Evolutionary conservation across 2,113 vertebrate genomes (phyloP).

Genomic region (Numida meleagris): DNA sequence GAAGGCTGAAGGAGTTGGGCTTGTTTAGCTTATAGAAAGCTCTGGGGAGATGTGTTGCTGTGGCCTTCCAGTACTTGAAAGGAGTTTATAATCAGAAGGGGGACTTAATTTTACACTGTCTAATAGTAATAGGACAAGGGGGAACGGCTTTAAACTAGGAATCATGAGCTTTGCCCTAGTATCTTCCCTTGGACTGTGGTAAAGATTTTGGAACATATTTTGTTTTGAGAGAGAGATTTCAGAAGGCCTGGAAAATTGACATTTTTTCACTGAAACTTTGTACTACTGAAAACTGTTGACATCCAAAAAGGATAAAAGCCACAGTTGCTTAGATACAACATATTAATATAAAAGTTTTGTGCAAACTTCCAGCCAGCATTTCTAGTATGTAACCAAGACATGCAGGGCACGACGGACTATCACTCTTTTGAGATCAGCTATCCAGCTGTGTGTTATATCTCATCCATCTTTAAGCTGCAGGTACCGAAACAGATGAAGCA

Average conservation of each 20-base stretch:
- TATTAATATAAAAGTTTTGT: neutral
- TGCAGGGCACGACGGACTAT: neutral
- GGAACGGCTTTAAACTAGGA: neutral
- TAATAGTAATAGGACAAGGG: too few relatives aligned
- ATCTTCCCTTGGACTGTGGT: neutral
- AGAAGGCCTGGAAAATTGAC: neutral
- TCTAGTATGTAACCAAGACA: neutral
- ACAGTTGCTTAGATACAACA: neutral
- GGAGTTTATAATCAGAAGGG: too few relatives aligned
- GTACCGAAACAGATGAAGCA: conserved; percentile 32
- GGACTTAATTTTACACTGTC: too few relatives aligned
- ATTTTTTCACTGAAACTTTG: neutral
- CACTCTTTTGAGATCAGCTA: conserved; percentile 14
- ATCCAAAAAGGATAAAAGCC: neutral
- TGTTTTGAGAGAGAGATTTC: neutral
- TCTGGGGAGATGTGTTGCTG: too few relatives aligned
- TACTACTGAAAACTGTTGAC: neutral
- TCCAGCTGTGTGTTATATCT: conserved; percentile 25
- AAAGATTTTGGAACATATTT: neutral
- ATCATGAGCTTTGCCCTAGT: neutral
- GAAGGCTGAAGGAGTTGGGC: too few relatives aligned
- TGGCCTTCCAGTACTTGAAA: too few relatives aligned
- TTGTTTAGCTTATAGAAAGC: too few relatives aligned
- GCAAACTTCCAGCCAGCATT: neutral
- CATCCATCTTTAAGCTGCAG: conserved; percentile 21